These are phyloP conservation scores for Chymomyza caudatula DNA, from an alignment of 2,888 invertebrate genomes.

Conservation along the genomic window DNA sequence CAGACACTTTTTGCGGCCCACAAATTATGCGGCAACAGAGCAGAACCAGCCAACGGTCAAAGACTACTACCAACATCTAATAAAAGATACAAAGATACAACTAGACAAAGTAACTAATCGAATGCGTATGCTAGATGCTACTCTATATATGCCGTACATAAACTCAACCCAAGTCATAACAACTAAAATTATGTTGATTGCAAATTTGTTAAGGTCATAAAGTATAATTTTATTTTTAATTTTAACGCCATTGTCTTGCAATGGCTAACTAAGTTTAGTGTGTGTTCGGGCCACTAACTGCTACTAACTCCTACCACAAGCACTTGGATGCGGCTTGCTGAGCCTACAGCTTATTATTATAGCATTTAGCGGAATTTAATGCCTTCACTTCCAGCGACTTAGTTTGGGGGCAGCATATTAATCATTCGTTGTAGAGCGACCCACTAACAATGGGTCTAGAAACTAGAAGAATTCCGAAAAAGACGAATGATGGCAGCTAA, in stretches of 20 bases:
- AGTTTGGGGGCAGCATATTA: slow-evolving; percentile 57
- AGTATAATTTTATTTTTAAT: slow-evolving; percentile 70
- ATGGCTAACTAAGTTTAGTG: not conserved
- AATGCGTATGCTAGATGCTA: slow-evolving; percentile 15
- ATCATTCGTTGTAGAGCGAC: slow-evolving; percentile 55
- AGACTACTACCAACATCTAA: not conserved
- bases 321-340: not conserved
- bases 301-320: not conserved
- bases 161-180: slow-evolving; percentile 63
- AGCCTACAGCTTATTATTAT: slow-evolving; percentile 59
- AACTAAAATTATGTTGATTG: slow-evolving; percentile 68
- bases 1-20: slow-evolving; percentile 70
- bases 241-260: slow-evolving; percentile 68
- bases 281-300: not conserved
- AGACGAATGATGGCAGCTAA: not conserved
- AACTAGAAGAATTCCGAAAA: not conserved
- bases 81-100: not conserved
- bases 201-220: slow-evolving; percentile 74
- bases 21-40: slow-evolving; percentile 58
- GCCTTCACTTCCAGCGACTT: slow-evolving; percentile 42
- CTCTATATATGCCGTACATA: slow-evolving; percentile 38
- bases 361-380: slow-evolving; percentile 74
- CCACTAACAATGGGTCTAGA: not conserved
- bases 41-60: slow-evolving; percentile 45
- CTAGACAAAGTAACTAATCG: not conserved